Evolutionary conservation across 2,888 invertebrate genomes (phyloP).

Genomic region (Ceramica pisi): DNA sequence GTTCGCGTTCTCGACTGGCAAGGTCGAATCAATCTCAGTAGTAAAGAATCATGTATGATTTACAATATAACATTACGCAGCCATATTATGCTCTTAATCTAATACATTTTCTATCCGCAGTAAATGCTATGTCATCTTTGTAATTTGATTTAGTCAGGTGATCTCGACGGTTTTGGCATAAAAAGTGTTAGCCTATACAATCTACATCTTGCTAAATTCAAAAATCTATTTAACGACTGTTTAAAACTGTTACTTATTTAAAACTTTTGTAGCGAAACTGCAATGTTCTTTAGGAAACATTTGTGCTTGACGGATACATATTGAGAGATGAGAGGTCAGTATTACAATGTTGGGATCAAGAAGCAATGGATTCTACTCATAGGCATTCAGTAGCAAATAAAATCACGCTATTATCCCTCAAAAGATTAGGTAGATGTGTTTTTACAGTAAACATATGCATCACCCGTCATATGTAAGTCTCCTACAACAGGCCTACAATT

Average conservation of each 20-base stretch:
- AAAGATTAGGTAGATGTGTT: no score
- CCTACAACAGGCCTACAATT: no score
- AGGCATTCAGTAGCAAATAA: not conserved
- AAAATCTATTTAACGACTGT: not conserved
- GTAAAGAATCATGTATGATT: slow-evolving; percentile 37
- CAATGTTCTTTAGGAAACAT: not conserved
- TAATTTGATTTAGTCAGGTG: slow-evolving; percentile 17
- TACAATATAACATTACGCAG: slow-evolving; percentile 41
- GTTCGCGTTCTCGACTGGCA: slow-evolving; percentile 43
- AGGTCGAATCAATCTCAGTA: slow-evolving; percentile 58
- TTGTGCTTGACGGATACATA: not conserved
- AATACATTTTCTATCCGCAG: slow-evolving; percentile 27
- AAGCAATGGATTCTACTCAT: no score
- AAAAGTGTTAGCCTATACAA: not conserved
- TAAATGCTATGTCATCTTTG: slow-evolving; percentile 31
- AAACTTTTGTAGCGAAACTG: no score
- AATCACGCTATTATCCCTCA: not conserved
- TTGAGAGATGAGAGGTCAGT: not conserved
- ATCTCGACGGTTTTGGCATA: slow-evolving; percentile 2
- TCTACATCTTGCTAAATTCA: not conserved
- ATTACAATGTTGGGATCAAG: not conserved
- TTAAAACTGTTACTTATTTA: not conserved
- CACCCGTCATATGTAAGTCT: no score
- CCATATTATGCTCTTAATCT: slow-evolving; percentile 27
- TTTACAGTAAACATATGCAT: no score